Evolutionary conservation across 1,140 invertebrate species (phyloP).

Genomic region (Drosophila trapezifrons): DNA sequence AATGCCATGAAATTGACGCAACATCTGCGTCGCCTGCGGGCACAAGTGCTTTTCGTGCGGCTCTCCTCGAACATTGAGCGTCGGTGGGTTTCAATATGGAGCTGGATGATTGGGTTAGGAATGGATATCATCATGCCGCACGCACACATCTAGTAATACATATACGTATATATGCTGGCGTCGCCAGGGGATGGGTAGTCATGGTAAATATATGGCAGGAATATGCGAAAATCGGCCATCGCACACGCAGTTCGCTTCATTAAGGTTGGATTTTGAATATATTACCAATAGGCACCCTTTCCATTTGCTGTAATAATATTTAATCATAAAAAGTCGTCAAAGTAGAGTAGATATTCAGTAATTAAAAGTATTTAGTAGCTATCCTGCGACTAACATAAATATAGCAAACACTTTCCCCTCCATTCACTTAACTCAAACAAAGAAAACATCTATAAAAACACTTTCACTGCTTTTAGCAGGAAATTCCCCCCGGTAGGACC

Average conservation of each 20-base stretch:
- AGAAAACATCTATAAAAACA: neutral
- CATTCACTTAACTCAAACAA: neutral
- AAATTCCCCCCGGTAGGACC: conserved; percentile 4
- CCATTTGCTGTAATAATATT: neutral
- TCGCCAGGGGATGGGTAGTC: neutral
- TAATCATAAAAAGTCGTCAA: neutral
- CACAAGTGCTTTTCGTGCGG: conserved; percentile 50
- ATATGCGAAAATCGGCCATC: conserved; percentile 1
- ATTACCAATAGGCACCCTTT: neutral
- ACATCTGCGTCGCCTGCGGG: conserved; percentile 56
- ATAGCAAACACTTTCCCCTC: neutral
- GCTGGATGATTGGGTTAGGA: conserved; percentile 49
- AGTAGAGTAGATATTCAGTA: neutral
- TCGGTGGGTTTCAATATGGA: conserved; percentile 48
- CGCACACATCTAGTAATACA: conserved; percentile 1
- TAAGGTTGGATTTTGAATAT: conserved; percentile 3
- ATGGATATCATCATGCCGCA: conserved; percentile 26
- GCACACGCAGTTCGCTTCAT: conserved; percentile 19
- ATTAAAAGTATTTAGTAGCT: too few species aligned
- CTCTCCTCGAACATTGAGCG: conserved; percentile 35
- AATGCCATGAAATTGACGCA: conserved; percentile 62
- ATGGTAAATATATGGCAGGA: conserved; percentile 15
- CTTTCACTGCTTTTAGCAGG: conserved; percentile 23
- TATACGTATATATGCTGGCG: neutral
- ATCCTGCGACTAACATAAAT: neutral